phyloP scores from a whole-genome alignment of 2,113 vertebrate genomes.

The Aix galericulata region DNA sequence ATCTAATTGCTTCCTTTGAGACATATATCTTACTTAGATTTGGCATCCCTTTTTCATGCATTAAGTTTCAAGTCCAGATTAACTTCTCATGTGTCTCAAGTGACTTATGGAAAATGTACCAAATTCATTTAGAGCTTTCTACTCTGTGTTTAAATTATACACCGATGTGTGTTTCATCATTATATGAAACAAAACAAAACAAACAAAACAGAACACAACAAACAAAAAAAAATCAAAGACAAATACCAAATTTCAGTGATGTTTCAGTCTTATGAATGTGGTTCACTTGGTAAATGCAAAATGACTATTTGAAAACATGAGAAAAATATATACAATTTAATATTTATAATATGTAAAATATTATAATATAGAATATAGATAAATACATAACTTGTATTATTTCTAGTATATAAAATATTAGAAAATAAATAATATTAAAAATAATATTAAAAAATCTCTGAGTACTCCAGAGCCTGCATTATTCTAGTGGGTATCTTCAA shows the following conservation, averaged over 20 bases:
- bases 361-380: no score
- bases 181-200: neutral
- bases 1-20: slow-evolving; percentile 8
- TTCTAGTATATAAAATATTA: no score
- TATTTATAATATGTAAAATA: no score
- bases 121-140: slow-evolving; percentile 11
- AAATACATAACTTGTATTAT: no score
- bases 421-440: no score
- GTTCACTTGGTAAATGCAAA: neutral
- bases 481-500: neutral
- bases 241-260: neutral
- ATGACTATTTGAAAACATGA: neutral
- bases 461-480: neutral
- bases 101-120: neutral
- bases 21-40: neutral
- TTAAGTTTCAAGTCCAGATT: slow-evolving; percentile 16
- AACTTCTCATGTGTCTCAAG: neutral
- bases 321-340: no score
- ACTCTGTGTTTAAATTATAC: neutral
- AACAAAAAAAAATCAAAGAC: neutral
- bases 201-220: neutral
- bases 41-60: neutral
- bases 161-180: neutral
- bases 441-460: no score
- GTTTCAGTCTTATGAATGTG: neutral